These are phyloP conservation scores for Phyllotreta striolata DNA, from an alignment of 2,888 invertebrate genomes.

Conservation along the genomic window DNA sequence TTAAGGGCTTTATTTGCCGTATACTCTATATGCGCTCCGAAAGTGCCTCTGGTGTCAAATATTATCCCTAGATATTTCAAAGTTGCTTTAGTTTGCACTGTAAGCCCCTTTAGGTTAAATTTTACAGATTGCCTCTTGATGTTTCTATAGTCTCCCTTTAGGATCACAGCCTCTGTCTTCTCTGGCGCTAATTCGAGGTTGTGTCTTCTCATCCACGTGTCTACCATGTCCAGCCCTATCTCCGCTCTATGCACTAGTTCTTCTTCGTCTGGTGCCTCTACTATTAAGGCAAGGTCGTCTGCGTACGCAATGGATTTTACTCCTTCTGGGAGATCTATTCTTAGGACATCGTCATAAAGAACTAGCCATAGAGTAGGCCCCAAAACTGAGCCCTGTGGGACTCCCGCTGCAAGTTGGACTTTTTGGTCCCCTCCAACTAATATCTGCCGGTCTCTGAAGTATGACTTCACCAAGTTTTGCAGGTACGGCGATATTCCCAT, in stretches of 20 bases:
- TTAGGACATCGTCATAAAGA: background rate
- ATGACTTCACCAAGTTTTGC: constrained; percentile 4
- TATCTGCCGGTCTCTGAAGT: constrained; percentile 15
- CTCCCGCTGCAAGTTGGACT: constrained; percentile 15
- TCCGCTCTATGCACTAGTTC: background rate
- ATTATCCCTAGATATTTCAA: no score
- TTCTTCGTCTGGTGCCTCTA: no score
- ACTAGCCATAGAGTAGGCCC: background rate
- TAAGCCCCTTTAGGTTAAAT: no score
- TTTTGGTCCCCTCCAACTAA: background rate
- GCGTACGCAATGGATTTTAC: background rate
- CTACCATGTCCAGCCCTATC: background rate
- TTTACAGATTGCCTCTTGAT: background rate
- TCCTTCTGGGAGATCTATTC: no score
- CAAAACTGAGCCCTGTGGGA: background rate
- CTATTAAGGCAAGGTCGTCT: background rate
- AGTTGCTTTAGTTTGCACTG: no score
- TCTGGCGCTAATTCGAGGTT: background rate
- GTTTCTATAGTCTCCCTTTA: background rate
- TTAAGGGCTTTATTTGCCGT: no score
- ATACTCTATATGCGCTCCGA: no score
- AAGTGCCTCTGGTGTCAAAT: no score
- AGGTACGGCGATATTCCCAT: constrained; percentile 13
- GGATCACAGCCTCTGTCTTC: constrained; percentile 10
- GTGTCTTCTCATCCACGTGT: background rate